Evolutionary conservation across 2,797 vertebrate genomes (phyloP), one percentile per base, ranked within the genome.

Genomic region (Orientallactaga sibirica): DNA sequence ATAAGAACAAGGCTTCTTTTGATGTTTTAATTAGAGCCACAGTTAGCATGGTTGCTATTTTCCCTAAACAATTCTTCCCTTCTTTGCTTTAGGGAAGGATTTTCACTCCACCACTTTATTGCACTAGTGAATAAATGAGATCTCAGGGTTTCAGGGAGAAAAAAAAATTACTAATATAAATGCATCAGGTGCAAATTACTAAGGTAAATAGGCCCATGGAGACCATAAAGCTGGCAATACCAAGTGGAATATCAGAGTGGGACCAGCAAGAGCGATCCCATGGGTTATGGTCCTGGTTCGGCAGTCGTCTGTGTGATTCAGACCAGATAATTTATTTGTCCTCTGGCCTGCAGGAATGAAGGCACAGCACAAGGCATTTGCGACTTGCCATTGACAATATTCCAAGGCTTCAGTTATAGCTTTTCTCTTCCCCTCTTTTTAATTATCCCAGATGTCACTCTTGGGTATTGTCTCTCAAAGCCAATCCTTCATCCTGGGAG

Each of bases 101-200:
- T 95, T 97, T 96, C 90, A 95, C 78, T 76, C 27, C 29, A 92
- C 55, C 55, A 83, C 61, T 96, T 96, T 97, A 94, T 94, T 96
- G 97, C 93, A 93, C 93, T 78, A 86, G 81, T 74, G n/a, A 93
- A 86, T 94, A 97, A 96, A 97, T 91, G 94, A 98, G 78, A 96
- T 95, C 94, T 22, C 27, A 96, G 96, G 91, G 86, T 87, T 94
- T 93, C 97, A 95, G 88, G 70, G 93, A 96, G 58, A 15, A 91
- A 97, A 94, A 83, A 97, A 48, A 94, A 95, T 73, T 92, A 97
- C 85, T 86, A 94, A 96, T 86, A 95, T 94, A 97, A 93, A 97
- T 92, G 95, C 97, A 97, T 97, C 97, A 96, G 96, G 98, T 97
- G 91, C 89, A 97, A 94, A 95, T 96, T 92, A 93, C 88, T 83